These are phyloP conservation scores for Acipenser transmontanus DNA, from an alignment of 2,797 vertebrate genomes.

Conservation along the genomic window DNA sequence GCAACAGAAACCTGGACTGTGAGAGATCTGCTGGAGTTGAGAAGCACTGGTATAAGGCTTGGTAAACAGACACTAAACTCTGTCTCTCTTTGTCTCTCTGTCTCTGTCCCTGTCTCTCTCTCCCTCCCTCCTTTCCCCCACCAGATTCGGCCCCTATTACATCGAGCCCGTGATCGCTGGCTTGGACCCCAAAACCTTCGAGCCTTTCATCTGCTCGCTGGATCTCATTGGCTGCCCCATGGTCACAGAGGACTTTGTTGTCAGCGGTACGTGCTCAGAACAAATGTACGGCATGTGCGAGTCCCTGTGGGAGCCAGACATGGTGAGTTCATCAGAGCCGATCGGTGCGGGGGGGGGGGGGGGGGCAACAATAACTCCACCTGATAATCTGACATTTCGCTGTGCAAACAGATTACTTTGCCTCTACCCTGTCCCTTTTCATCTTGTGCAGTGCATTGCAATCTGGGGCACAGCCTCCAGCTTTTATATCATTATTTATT, in stretches of 20 bases:
- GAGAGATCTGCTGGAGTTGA: too few species aligned
- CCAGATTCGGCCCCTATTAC: conserved; percentile 93
- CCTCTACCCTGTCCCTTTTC: background rate
- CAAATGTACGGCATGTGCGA: conserved; percentile 99
- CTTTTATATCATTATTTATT: background rate
- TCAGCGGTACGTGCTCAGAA: conserved; percentile 92
- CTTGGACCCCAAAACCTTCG: conserved; percentile 77
- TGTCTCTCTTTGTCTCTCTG: background rate
- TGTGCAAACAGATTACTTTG: too few species aligned
- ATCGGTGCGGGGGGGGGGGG: too few species aligned
- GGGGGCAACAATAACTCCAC: too few species aligned
- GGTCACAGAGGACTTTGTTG: conserved; percentile 95
- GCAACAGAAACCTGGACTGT: too few species aligned
- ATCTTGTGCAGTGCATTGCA: too few species aligned
- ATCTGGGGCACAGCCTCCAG: background rate
- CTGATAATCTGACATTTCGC: too few species aligned
- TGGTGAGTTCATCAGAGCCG: conserved; percentile 64
- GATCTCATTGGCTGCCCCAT: conserved; percentile 96
- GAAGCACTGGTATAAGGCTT: too few species aligned
- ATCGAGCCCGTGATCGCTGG: conserved; percentile 93
- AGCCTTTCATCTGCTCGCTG: conserved; percentile 93
- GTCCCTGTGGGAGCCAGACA: conserved; percentile 90
- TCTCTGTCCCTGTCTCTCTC: background rate
- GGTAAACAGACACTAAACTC: too few species aligned
- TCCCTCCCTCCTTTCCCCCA: background rate